These are phyloP conservation scores for Trissolcus brochymenae DNA, from an alignment of 2,888 invertebrate genomes.

Conservation along the genomic window DNA sequence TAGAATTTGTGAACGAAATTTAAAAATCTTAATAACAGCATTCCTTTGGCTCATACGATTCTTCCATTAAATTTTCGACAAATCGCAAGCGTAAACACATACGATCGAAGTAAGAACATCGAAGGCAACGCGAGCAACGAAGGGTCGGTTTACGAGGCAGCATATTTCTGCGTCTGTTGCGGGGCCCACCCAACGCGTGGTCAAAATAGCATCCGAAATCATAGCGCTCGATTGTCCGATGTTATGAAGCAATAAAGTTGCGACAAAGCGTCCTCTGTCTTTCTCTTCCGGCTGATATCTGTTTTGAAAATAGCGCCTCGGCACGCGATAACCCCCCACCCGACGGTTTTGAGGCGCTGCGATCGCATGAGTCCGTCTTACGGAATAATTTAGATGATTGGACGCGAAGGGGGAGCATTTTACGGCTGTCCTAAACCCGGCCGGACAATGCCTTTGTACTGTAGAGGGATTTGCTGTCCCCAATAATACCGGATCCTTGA, in stretches of 20 bases:
- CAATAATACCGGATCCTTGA: slow-evolving; percentile 44
- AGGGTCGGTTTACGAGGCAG: slow-evolving; percentile 74
- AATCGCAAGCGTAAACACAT: slow-evolving; percentile 63
- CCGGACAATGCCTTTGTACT: slow-evolving; percentile 39
- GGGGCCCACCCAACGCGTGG: slow-evolving; percentile 71
- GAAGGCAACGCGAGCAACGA: slow-evolving; percentile 60
- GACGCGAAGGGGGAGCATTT: slow-evolving; percentile 63
- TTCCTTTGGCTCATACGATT: slow-evolving; percentile 13
- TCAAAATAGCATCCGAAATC: slow-evolving; percentile 76
- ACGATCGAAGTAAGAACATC: slow-evolving; percentile 54
- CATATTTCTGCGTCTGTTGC: slow-evolving; percentile 75
- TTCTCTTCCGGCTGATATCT: slow-evolving; percentile 47
- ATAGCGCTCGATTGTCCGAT: slow-evolving; percentile 75
- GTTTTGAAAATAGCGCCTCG: slow-evolving; percentile 46
- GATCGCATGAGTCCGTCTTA: slow-evolving; percentile 63
- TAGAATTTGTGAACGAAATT: not conserved
- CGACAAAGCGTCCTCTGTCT: slow-evolving; percentile 40
- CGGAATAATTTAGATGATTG: slow-evolving; percentile 75
- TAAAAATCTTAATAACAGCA: slow-evolving; percentile 25
- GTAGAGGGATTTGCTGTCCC: slow-evolving; percentile 36
- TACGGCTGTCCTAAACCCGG: slow-evolving; percentile 61
- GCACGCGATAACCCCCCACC: slow-evolving; percentile 38
- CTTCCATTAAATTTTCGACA: slow-evolving; percentile 28
- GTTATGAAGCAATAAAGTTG: slow-evolving; percentile 75
- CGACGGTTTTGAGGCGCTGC: slow-evolving; percentile 18